Conservation (phyloP, 2,113 vertebrate genomes). For the Anolis carolinensis region DNA sequence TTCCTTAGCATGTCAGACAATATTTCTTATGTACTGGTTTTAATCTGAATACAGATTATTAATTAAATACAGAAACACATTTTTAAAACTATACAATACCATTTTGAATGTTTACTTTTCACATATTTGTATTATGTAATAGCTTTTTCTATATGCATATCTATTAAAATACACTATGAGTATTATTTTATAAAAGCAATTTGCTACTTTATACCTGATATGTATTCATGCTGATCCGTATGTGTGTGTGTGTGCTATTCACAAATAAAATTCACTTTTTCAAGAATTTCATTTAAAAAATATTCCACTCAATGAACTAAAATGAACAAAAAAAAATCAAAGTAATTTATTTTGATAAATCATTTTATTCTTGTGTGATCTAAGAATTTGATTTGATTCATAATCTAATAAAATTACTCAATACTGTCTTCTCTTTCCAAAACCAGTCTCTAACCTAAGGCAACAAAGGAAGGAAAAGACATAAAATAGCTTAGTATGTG, state of each 20-base stretch:
- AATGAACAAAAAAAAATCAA: conserved; percentile 40
- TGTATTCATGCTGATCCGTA: conserved; percentile 21
- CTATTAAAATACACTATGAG: neutral
- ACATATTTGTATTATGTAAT: conserved; percentile 23
- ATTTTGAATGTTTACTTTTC: conserved; percentile 51
- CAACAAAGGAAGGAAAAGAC: conserved; percentile 49
- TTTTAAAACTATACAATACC: neutral
- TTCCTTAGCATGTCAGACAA: neutral
- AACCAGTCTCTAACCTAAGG: conserved; percentile 62
- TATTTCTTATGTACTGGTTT: conserved; percentile 48
- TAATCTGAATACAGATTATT: conserved; percentile 64
- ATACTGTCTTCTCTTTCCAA: conserved; percentile 27
- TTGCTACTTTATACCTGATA: neutral
- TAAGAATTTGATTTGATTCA: conserved; percentile 66
- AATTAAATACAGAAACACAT: conserved; percentile 58
- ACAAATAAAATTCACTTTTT: conserved; percentile 45
- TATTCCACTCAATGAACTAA: conserved; percentile 15
- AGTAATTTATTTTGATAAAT: conserved; percentile 63
- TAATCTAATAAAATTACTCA: conserved; percentile 61
- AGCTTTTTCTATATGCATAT: neutral
- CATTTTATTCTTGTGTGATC: conserved; percentile 52
- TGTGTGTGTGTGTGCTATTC: conserved; percentile 32
- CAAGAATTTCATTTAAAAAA: neutral
- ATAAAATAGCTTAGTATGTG: conserved; percentile 66
- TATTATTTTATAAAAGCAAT: neutral